Base-by-base conservation (phyloP, 2,888 invertebrate species). In the Parnassius smintheus region DNA sequence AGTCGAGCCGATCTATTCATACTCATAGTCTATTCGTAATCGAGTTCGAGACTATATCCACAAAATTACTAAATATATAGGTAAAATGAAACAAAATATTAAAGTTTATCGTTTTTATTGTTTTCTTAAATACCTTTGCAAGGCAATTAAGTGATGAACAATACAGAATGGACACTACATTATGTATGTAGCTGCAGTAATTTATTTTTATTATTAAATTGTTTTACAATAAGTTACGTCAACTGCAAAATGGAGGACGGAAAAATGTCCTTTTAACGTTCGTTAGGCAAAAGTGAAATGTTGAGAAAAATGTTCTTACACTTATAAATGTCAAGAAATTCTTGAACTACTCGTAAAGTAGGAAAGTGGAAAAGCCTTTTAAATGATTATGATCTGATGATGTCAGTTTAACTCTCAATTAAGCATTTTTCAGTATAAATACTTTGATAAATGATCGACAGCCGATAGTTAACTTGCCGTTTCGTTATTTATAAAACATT, bases 91-190 rank as follows among this genome's bases (percentile, higher is more conserved):
- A 65, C 65, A 53, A 50, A 50, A 53, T 63, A 65, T 62, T 68
- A 62, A 70, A 72, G 74, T 75, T 68, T 71, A 75, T 69, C 69
- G 62, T 73, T 85, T 35, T 88, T 88, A 85, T 88, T 87, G 81
- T 83, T 84, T 85, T 82, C 75, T n/a, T 81, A 78, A 83, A 86
- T 85, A 91, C 89, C 90, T 89, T 89, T 88, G 86, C 75, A 89
- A 89, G 88, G 88, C 85, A 83, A 73, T 74, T 77, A 79, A 79
- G 73, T 75, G 78, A 76, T 81, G 80, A 85, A 85, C 83, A 80
- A 82, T 83, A 85, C 80, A 81, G 82, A 83, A 84, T 77, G 82
- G 82, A 82, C 78, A 83, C 85, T 85, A 86, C 80, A 80, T 82
- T 75, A 73, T 73, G 75, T 77, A 74, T 73, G 76, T 77, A 74